Conservation (phyloP, 1,140 invertebrate species). For the Drosophila miranda region DNA sequence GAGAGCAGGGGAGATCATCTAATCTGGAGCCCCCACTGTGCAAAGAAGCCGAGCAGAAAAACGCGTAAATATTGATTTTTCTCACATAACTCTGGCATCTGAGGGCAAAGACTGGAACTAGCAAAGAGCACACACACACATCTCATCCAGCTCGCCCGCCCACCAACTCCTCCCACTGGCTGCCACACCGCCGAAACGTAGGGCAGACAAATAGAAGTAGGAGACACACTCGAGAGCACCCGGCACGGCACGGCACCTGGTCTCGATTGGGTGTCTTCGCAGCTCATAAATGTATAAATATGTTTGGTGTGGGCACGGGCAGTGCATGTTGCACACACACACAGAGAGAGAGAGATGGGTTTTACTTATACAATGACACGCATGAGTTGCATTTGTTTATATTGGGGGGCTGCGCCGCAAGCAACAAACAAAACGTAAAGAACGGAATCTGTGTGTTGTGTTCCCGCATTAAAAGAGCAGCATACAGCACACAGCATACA, state of each 20-base stretch:
- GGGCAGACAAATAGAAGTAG: no score
- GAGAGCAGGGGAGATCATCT: neutral
- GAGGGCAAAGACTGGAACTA: neutral
- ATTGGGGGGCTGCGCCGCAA: conserved; percentile 27
- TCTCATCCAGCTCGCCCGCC: conserved; percentile 10
- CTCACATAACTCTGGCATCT: conserved; percentile 33
- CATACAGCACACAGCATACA: neutral
- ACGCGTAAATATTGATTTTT: conserved; percentile 74
- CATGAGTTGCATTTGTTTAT: conserved; percentile 75
- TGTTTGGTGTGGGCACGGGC: conserved; percentile 7
- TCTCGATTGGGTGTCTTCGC: conserved; percentile 43
- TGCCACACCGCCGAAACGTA: neutral
- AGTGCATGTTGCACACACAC: conserved; percentile 35
- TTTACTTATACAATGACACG: conserved; percentile 48
- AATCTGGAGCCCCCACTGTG: conserved; percentile 22
- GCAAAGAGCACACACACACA: conserved; percentile 29
- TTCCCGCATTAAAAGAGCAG: conserved; percentile 11
- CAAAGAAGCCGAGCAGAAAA: conserved; percentile 12
- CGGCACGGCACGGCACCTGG: conserved; percentile 33
- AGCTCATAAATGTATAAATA: conserved; percentile 57
- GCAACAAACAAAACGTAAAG: conserved; percentile 46
- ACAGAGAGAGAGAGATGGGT: neutral
- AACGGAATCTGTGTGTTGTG: conserved; percentile 14
- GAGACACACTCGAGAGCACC: conserved; percentile 37
- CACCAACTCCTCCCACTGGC: no score